Evolutionary conservation across 1,140 invertebrate genomes (phyloP).

Genomic region (Drosophila ananassae): DNA sequence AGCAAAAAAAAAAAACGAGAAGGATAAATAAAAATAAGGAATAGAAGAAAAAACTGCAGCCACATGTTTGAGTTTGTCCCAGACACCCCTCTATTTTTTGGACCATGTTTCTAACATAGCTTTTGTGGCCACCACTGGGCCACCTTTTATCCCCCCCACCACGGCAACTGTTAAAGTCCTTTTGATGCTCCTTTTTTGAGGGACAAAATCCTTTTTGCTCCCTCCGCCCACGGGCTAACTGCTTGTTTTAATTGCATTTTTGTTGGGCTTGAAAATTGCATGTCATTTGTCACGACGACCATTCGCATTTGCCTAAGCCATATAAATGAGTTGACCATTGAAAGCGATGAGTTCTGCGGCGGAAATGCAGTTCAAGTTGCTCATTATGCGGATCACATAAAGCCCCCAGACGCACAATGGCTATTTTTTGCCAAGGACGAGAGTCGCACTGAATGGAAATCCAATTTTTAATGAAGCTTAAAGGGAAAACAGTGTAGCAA

Average conservation of each 20-base stretch:
- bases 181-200: conserved; percentile 44
- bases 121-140: conserved; percentile 34
- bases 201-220: conserved; percentile 12
- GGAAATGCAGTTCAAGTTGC: conserved; percentile 33
- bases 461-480: not conserved
- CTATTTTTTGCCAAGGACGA: not conserved
- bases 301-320: conserved; percentile 72
- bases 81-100: not conserved
- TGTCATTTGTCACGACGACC: conserved; percentile 71
- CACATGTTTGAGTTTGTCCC: conserved; percentile 61
- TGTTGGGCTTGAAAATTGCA: conserved; percentile 71
- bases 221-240: conserved; percentile 27
- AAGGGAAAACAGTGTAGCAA: not conserved
- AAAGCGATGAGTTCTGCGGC: conserved; percentile 21
- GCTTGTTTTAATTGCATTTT: conserved; percentile 74
- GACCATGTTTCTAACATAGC: conserved; percentile 37
- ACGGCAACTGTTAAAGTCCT: conserved; percentile 39
- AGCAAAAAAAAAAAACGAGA: conserved; percentile 4
- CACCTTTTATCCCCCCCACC: conserved; percentile 37
- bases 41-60: conserved; percentile 60
- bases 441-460: not conserved
- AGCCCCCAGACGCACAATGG: conserved; percentile 1
- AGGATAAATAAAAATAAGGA: conserved; percentile 11
- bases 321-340: conserved; percentile 65
- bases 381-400: conserved; percentile 45